These are phyloP conservation scores for Dryoscopus gambensis DNA, from an alignment of 2,113 vertebrate species.

Conservation along the genomic window DNA sequence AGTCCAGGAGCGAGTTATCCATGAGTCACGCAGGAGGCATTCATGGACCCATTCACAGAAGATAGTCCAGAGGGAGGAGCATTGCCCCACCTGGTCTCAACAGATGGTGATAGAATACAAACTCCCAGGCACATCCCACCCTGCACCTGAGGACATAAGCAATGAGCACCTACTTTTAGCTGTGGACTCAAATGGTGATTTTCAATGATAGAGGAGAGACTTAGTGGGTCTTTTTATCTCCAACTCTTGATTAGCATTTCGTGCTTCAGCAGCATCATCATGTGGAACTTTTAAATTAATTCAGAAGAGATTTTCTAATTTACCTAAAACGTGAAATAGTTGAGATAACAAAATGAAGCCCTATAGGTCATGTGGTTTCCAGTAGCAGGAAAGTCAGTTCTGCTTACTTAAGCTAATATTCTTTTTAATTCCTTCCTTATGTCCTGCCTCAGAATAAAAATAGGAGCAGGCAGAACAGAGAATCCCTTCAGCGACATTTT, in stretches of 20 bases:
- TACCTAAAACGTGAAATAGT: constrained; percentile 53
- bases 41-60: too few relatives aligned
- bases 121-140: too few relatives aligned
- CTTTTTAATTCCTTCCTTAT: constrained; percentile 5
- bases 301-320: constrained; percentile 53
- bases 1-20: too few relatives aligned
- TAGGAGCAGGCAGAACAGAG: not conserved
- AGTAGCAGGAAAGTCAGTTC: constrained; percentile 27
- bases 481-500: not conserved
- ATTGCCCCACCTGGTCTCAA: too few relatives aligned
- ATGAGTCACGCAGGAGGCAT: too few relatives aligned
- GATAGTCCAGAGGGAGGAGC: too few relatives aligned
- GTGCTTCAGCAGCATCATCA: constrained; percentile 16
- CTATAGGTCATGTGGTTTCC: constrained; percentile 25
- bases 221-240: constrained; percentile 33
- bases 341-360: constrained; percentile 48
- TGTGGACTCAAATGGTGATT: not conserved
- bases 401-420: constrained; percentile 55
- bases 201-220: not conserved
- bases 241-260: constrained; percentile 30
- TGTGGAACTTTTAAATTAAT: constrained; percentile 48
- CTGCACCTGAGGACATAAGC: too few relatives aligned
- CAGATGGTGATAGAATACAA: too few relatives aligned
- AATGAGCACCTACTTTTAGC: not conserved
- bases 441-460: constrained; percentile 13